Evolutionary conservation across 2,113 vertebrate genomes (phyloP).

Genomic region (Mesoclemmys tuberculata): DNA sequence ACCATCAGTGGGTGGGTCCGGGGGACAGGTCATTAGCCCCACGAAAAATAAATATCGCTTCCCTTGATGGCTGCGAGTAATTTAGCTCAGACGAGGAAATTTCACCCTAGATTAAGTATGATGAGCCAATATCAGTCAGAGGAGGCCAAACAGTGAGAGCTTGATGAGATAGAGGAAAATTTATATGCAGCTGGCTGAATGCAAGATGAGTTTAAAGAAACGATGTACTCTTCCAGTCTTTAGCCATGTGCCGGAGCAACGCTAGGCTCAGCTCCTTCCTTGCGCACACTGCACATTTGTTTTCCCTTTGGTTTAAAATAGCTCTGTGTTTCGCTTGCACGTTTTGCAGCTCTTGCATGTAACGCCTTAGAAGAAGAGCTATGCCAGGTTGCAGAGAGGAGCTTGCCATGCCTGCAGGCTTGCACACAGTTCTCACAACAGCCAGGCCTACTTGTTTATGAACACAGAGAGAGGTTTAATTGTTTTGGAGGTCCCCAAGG

Average conservation of each 20-base stretch:
- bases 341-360: neutral
- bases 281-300: rapidly evolving
- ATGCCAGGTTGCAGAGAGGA: constrained; percentile 22
- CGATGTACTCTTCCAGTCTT: constrained; percentile 72
- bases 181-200: constrained; percentile 90
- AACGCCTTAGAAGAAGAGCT: neutral
- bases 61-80: constrained; percentile 99
- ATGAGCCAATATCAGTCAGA: constrained; percentile 99
- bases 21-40: constrained; percentile 99
- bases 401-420: constrained; percentile 25
- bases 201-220: constrained; percentile 90
- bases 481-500: neutral
- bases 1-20: constrained; percentile 99
- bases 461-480: constrained; percentile 1
- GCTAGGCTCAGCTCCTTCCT: neutral
- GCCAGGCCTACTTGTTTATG: constrained; percentile 1
- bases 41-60: constrained; percentile 99
- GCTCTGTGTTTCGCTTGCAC: neutral
- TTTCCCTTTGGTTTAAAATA: neutral
- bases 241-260: constrained; percentile 18
- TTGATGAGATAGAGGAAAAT: constrained; percentile 92
- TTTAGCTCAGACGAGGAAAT: constrained; percentile 99
- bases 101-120: constrained; percentile 99
- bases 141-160: constrained; percentile 89
- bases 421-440: neutral